Base-by-base conservation (phyloP, 2,888 invertebrate species). In the Pomacea canaliculata region DNA sequence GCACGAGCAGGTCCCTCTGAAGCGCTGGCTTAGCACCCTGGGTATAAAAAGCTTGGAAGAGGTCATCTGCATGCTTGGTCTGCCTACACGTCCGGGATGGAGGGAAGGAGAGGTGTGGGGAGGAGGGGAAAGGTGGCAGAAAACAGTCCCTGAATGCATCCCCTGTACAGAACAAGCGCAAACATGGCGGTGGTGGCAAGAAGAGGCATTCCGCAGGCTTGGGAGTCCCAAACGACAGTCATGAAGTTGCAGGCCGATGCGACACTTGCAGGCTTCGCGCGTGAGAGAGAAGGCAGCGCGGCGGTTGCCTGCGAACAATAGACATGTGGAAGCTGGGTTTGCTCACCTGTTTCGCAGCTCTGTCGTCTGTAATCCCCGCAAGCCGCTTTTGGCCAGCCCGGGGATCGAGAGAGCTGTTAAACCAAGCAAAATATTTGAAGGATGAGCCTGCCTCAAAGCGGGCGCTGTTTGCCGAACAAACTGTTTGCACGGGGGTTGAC, bases 381-480 rank as follows among this genome's bases (percentile, higher is more conserved):
- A 70, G 73, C 72, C 69, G 76, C 73, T 68, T 73, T 37, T 69
- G 27, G 66, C 66, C 51, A 51, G 51, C 16, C 18, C 46, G 18
- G n/a, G 68, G 71, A 71, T 60, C 68, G 71, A 71, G 72, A 67
- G 71, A 76, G 76, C 76, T 76, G 72, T 71, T 69, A 71, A 76
- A 76, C 76, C 48, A 73, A 77, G 76, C 73, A 73, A 70, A 73
- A 73, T 73, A 77, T 73, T 77, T 73, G 73, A 77, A 70, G 69
- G 71, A 73, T 46, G 70, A 72, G 72, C 65, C 46, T n/a, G 49
- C 73, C 49, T 77, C 76, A 77, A 77, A 77, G 76, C 46, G 46
- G 13, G 18, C 27, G 63, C 62, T 70, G 73, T 77, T 77, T 77
- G 73, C 76, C 18, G 76, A 77, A 72, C 76, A 69, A 77, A 77